A percentile compares a stretch with the other conserved stretches of the same genome.
These are phyloP conservation scores for Drosophila pruinosa DNA, from an alignment of 1,140 invertebrate genomes.

Conservation along the genomic window DNA sequence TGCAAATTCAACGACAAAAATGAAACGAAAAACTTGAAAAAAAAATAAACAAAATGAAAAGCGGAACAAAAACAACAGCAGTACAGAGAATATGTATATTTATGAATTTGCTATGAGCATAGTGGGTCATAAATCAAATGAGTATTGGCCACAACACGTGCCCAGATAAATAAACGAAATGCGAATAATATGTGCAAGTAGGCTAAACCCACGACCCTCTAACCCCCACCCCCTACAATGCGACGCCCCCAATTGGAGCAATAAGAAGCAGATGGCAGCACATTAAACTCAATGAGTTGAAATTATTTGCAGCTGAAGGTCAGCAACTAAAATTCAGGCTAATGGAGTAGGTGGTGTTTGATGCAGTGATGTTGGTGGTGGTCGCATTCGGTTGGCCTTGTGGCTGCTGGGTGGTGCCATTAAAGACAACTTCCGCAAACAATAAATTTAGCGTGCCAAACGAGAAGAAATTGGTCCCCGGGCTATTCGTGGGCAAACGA, in stretches of 20 bases:
- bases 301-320: slow-evolving; percentile 78
- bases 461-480: slow-evolving; percentile 46
- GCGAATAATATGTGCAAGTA: slow-evolving; percentile 16
- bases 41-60: too few species aligned
- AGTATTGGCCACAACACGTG: slow-evolving; percentile 70
- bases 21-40: slow-evolving; percentile 4
- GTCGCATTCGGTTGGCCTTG: background rate
- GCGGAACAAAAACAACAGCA: slow-evolving; percentile 16
- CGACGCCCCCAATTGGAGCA: background rate
- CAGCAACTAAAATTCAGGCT: slow-evolving; percentile 57
- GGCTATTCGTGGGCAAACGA: slow-evolving; percentile 20
- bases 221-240: background rate
- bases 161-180: slow-evolving; percentile 41
- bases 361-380: background rate
- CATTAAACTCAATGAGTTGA: slow-evolving; percentile 80
- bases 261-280: slow-evolving; percentile 52
- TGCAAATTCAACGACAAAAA: slow-evolving; percentile 53
- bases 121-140: slow-evolving; percentile 66
- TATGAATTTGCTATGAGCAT: slow-evolving; percentile 42
- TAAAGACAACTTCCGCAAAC: slow-evolving; percentile 79
- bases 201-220: slow-evolving; percentile 26
- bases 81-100: slow-evolving; percentile 40
- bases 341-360: background rate
- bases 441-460: slow-evolving; percentile 67
- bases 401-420: slow-evolving; percentile 59